Conservation (phyloP, 2,797 vertebrate species). For the Sebastes umbrosus region DNA sequence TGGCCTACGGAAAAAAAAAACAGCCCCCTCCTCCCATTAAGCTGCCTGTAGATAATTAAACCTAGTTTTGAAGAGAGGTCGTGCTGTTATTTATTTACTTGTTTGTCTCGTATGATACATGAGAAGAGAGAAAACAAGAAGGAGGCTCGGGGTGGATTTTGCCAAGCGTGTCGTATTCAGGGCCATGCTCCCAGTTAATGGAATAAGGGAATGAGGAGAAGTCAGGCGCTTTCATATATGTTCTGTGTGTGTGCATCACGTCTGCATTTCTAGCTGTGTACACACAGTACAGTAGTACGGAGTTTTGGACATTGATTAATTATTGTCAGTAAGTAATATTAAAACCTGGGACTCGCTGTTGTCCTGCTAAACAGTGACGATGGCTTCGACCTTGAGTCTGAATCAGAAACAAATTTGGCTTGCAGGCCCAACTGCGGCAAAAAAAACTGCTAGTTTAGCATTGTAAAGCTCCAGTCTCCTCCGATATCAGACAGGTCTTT, state of each 20-base stretch:
- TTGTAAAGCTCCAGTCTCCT: neutral
- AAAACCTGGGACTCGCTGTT: neutral
- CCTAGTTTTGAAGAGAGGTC: conserved; percentile 40
- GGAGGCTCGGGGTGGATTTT: conserved; percentile 19
- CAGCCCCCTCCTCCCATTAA: conserved; percentile 2
- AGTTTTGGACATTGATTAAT: conserved; percentile 25
- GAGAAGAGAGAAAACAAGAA: conserved; percentile 14
- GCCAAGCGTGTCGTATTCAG: conserved; percentile 27
- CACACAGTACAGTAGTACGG: neutral
- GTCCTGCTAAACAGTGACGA: neutral
- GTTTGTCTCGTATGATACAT: conserved; percentile 61
- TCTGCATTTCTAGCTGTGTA: neutral
- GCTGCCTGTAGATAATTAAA: conserved; percentile 66
- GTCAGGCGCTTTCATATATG: neutral
- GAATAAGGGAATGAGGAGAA: conserved; percentile 27
- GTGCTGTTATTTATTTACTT: conserved; percentile 60
- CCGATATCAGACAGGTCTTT: neutral
- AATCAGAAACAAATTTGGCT: conserved; percentile 5
- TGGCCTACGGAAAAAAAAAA: conserved; percentile 18
- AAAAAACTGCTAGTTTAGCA: neutral
- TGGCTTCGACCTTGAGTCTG: neutral
- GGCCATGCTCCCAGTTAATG: conserved; percentile 42
- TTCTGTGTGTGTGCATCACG: neutral
- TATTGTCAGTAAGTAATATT: neutral
- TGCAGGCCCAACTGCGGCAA: neutral